Evolutionary conservation across 2,888 invertebrate species (phyloP), one percentile per base, ranked within the genome.

Genomic region (Cephus runcator): DNA sequence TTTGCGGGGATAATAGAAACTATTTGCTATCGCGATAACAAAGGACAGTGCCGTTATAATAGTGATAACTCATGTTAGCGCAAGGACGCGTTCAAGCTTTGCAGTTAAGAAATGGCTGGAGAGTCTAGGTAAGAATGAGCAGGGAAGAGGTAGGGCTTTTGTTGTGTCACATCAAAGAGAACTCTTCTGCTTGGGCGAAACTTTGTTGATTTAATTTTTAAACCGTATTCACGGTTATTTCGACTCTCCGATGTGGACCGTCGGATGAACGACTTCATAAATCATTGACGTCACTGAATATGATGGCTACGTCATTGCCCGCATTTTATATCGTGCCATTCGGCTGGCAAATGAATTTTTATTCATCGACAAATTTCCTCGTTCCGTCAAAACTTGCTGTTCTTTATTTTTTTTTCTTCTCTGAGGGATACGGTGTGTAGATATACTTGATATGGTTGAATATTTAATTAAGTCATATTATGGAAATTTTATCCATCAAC

Each of bases 161-260:
- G 75, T 77, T 11, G 71, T n/a, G 56, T 31, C 23, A 77, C 75
- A 75, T 77, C 69, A 77, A 77, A 77, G 77, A 71, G 69, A 77
- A 75, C 34, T 74, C 77, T 71, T 78, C 68, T 69, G n/a, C 35
- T 34, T 12, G 34, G 12, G 35, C 35, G 36, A 23, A 23, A 73
- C 11, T 56, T 56, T n/a, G 34, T n/a, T n/a, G 77, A 36, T 77
- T 2, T 75, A 75, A 71, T 77, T 77, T 71, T 75, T 77, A 36
- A 75, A 77, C 40, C 69, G 56, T 75, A 69, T 71, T 77, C 71
- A 71, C 31, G 31, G 33, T 9, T 71, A 15, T 33, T 71, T 36
- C 68, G 73, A 77, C 36, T 77, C 68, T 36, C 34, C 36, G 69
- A 71, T 68, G 33, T 73, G 56, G 69, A 75, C 75, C 33, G 30